Base-by-base conservation (phyloP, 1,140 invertebrate species). In the Aphelenchoides fujianensis region DNA sequence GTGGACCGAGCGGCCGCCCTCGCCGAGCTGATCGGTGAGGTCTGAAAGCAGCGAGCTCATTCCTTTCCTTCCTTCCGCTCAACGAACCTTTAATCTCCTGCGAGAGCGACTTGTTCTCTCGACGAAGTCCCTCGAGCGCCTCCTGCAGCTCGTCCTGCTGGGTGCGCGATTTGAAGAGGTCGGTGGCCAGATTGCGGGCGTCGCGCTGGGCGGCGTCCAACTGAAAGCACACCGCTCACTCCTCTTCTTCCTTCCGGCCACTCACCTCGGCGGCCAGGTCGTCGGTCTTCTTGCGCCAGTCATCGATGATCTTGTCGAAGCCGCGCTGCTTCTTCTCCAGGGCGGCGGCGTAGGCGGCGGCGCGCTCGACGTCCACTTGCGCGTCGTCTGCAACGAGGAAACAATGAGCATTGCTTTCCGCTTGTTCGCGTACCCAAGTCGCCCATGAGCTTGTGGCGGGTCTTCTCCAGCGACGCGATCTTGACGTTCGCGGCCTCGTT, bases 321-420 rank as follows among this genome's bases (percentile, higher is more conserved):
- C 92, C 92, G 88, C 97, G 97, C 88, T 98, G 95, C 88, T 97
- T 97, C 92, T 98, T 98, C 87, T 99, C 97, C 77, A 97, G 91
- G 69, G 92, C 71, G 48, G 71, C 78, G 52, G 79, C 78, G 37
- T 79, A 78, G 30, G 59, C 62, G 9, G 77, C 62, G 36, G 76
- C 78, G n/a, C 94, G 23, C 23, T 48, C 23, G 41, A 48, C 12
- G 23, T 12, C 12, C 23, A 23, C 23, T 48, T 48, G 12, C 12
- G 23, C 12, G 23, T 12, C 12, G 12, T 48, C 12, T 48, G 12
- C 2, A 70, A 72, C 35, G 83, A 84, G 34, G 75, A 74, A 23
- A 81, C 76, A 66, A 82, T 82, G 23, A 94, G 91, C 87, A n/a
- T 99, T 95, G 82, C 98, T 94, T 88, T 98, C 96, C 80, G 97